Base-by-base conservation (phyloP, 2,113 vertebrate genomes). In the Labeo rohita region DNA sequence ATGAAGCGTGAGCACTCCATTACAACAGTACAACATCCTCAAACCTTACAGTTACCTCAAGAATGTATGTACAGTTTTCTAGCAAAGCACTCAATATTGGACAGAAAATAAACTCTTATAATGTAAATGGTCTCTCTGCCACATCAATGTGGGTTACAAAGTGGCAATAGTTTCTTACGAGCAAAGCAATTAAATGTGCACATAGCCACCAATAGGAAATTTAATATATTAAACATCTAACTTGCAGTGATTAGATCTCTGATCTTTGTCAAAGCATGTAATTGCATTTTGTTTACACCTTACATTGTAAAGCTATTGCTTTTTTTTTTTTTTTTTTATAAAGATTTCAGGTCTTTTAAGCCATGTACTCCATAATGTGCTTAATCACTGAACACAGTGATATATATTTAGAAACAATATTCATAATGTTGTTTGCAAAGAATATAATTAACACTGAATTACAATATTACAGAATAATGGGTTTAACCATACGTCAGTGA, bases 11-110 rank as follows among this genome's bases (percentile, higher is more conserved):
- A 23, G 63, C 45, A 28, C 34, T 75, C 54, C 45, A 84, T 89
- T 28, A 89, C 86, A 83, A 83, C 4, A 84, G 16, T 39, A 65
- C 75, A 54, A 66, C 54, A 74, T 87, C 84, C 80, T 80, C 54
- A 74, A 84, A 54, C 39, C 61, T 36, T 61, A 12, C 54, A 21
- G 16, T 8, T 16, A 56, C 16, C 56, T 21, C 56, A 59, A 59
- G 56, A 59, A 59, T 8, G 15, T 6, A 56, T 54, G 54, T 16
- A 21, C 56, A 21, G 56, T 59, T 59, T 59, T 59, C 18, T 8
- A 21, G 18, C 56, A 59, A 59, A 59, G 18, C 7, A 59, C 56
- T 59, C 56, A 59, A 21, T n/a, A n/a, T 59, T n/a, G 8, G 18
- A n/a, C 56, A 59, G 56, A 59, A 18, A 59, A 21, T 21, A 2